Evolutionary conservation across 2,888 invertebrate species (phyloP), one percentile per base, ranked within the genome.

Genomic region (Drosophila hamatofila): DNA sequence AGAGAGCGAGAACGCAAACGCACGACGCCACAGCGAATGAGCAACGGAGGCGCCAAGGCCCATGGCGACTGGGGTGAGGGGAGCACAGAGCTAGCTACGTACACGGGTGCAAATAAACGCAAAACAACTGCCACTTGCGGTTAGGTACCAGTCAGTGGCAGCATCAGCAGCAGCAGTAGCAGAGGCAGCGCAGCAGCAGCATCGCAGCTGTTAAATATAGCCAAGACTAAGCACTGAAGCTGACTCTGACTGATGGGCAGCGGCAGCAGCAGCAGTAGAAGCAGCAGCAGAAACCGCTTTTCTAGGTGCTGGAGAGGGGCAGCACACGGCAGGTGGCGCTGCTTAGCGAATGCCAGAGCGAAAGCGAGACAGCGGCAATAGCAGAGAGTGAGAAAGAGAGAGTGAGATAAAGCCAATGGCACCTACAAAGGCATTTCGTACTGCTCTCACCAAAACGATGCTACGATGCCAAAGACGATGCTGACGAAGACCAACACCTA

Each of bases 111-210:
- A 78, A 75, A 78, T 79, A 76, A 78, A 81, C 68, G 78, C 73
- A 74, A 75, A 72, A 75, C 82, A 88, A 89, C 87, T 83, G 88
- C 89, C 84, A 88, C 90, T 90, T 90, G 90, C 78, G 91, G 91
- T 91, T 90, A 79, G 78, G 72, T 72, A 64, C 71, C 77, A 63
- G 70, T 60, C 49, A 71, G 66, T 42, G 60, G 42, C 11, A 60
- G 37, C 41, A 65, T 49, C 18, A 57, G 49, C 46, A 52, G 42
- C 35, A 46, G 60, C 42, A 66, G 25, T 48, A 60, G 57, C 46
- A 60, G 68, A 23, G 60, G 63, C 35, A 56, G 18, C 52, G 57
- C 62, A 30, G 44, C 56, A 42, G 42, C 23, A 54, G 49, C 49
- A 39, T 37, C 48, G 25, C 52, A 59, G 56, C 71, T 78, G 66